Conservation (phyloP, 1,140 invertebrate genomes). For the Cherax quadricarinatus region DNA sequence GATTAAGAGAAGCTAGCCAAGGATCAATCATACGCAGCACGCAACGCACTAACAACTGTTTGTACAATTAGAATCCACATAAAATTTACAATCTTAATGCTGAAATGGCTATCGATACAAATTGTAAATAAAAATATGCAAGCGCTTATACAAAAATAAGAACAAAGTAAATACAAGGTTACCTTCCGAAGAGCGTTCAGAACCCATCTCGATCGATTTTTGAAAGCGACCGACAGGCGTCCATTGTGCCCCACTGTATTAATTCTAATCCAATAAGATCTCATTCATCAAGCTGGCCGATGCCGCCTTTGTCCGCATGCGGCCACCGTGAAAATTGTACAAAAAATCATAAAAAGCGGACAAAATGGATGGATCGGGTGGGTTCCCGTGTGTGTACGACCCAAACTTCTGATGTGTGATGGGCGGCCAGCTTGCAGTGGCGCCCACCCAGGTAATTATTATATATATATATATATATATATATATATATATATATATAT, state of each 20-base stretch:
- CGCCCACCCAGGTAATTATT: slow-evolving; percentile 20
- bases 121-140: too few species aligned
- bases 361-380: slow-evolving; percentile 37
- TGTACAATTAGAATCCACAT: too few species aligned
- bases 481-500: too few species aligned
- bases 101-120: too few species aligned
- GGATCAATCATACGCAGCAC: too few species aligned
- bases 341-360: slow-evolving; percentile 57
- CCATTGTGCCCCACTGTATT: slow-evolving; percentile 67
- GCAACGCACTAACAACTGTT: too few species aligned
- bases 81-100: too few species aligned
- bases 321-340: slow-evolving; percentile 60
- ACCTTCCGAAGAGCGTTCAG: slow-evolving; percentile 50
- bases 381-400: neutral
- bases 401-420: slow-evolving; percentile 1
- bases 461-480: neutral
- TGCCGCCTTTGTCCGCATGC: slow-evolving; percentile 46
- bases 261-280: slow-evolving; percentile 70
- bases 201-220: slow-evolving; percentile 64
- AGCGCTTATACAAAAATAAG: neutral
- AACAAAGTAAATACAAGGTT: neutral
- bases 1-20: neutral
- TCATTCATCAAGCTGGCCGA: slow-evolving; percentile 64
- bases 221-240: slow-evolving; percentile 62
- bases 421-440: neutral